Percentiles rank a stretch among this genome's conserved stretches.
phyloP scores from a whole-genome alignment of 2,113 vertebrate genomes.

The Hystrix brachyura region DNA sequence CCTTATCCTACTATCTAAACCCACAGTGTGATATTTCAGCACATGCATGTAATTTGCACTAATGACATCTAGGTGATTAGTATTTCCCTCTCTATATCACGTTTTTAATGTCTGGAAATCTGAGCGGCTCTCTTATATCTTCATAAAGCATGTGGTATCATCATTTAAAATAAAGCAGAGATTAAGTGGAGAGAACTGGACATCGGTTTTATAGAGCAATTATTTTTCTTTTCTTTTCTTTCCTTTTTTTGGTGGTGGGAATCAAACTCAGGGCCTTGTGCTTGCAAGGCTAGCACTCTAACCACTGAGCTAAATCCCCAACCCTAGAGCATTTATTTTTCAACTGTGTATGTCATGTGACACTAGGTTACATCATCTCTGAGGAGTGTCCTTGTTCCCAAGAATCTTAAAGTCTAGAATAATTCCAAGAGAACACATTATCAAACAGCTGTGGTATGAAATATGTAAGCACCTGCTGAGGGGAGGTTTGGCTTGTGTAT shows the following conservation, averaged over 20 bases:
- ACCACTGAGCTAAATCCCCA: no score
- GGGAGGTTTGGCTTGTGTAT: background rate
- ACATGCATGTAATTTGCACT: background rate
- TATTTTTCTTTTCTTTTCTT: background rate
- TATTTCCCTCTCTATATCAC: background rate
- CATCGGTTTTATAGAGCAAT: background rate
- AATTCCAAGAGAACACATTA: background rate
- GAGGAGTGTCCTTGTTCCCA: background rate
- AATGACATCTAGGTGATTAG: background rate
- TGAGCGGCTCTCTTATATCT: background rate
- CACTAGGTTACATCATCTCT: background rate
- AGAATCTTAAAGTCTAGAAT: background rate
- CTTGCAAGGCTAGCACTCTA: no score
- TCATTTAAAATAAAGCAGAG: background rate
- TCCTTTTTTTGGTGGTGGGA: no score
- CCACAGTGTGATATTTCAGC: background rate
- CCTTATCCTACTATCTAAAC: background rate
- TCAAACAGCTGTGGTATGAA: background rate
- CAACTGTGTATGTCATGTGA: background rate
- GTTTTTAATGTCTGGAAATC: background rate
- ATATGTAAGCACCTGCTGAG: background rate
- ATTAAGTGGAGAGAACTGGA: background rate
- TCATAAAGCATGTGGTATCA: background rate
- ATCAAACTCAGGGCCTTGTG: no score
- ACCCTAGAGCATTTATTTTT: background rate